Base-by-base conservation (phyloP, 1,140 invertebrate species). In the Doryteuthis pealeii region DNA sequence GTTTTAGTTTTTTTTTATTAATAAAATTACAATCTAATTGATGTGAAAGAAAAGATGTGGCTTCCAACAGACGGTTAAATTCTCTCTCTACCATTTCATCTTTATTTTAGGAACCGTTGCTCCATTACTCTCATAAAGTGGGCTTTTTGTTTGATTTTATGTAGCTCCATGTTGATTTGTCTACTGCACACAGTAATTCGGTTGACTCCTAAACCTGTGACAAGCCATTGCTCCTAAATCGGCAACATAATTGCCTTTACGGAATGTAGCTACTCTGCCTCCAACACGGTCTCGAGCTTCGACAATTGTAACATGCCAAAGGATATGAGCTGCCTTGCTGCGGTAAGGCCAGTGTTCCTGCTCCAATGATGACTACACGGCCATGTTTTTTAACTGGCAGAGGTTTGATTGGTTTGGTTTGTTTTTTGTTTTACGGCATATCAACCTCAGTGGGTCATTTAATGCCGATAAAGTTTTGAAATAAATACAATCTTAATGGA, bases 1-100 rank as follows among this genome's bases (percentile, higher is more conserved):
- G n/a, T n/a, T n/a, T n/a, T n/a, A n/a, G n/a, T n/a, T n/a, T n/a
- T n/a, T 91, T 90, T 26, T 87, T 88, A 76, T 90, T 88, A n/a
- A 91, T 92, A 84, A 96, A 95, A 89, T 98, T 99, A 84, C 99
- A 96, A 88, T 98, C 96, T 70, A 99, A 90, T 82, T 96, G 94
- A 89, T 99, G 96, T 1, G 96, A 98, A 45, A 99, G 88, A 87
- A 98, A 99, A 75, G 96, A 96, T 3, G 97, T 98, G 5, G 97
- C 96, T 89, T 99, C 97, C 26, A 99, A 88, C 40, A 99, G 89
- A 77, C 96, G 91, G 88, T 99, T 99, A 84, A 99, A 99, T 89
- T 99, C 97, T 78, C 95, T 90, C 89, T 99, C 97, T 76, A 95
- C 96, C 93, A 98, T 96, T 90, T 98, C 96, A 90, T 98, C 96